Evolutionary conservation across 2,113 vertebrate genomes (phyloP).

Genomic region (Rattus rattus): DNA sequence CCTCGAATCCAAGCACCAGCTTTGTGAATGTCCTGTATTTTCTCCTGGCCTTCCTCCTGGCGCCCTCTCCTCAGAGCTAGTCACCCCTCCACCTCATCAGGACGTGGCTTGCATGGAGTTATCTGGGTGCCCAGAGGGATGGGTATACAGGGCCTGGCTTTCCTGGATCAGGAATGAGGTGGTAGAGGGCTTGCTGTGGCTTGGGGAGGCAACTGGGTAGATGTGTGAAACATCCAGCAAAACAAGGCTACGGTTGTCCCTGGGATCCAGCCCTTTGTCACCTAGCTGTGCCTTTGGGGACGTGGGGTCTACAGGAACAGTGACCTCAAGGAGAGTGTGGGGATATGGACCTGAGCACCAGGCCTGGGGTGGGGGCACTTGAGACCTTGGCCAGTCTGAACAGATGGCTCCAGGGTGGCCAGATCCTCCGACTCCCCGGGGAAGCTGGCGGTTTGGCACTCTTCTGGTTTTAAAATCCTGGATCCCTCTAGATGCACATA

Average conservation of each 20-base stretch:
- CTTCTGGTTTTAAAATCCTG: constrained; percentile 71
- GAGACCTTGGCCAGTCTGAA: background rate
- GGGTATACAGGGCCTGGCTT: background rate
- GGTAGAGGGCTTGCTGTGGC: background rate
- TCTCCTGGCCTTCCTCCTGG: background rate
- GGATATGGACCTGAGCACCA: accelerated
- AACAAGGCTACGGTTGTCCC: background rate
- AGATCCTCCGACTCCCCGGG: constrained; percentile 52
- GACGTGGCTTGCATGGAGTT: background rate
- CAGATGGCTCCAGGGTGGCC: constrained; percentile 50
- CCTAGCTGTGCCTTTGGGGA: background rate
- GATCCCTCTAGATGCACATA: constrained; percentile 66
- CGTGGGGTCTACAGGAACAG: background rate
- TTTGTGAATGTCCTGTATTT: accelerated
- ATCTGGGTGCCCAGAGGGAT: background rate
- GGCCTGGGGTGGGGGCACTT: background rate
- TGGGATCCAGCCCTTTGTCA: background rate
- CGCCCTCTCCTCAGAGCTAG: background rate
- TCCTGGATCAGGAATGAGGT: background rate
- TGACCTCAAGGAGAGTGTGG: background rate
- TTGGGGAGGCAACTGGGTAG: background rate
- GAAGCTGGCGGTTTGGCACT: constrained; percentile 64
- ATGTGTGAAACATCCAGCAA: background rate
- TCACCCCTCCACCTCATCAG: background rate
- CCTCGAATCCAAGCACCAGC: background rate